Evolutionary conservation across 2,797 vertebrate genomes (phyloP).

Genomic region (Esox lucius): DNA sequence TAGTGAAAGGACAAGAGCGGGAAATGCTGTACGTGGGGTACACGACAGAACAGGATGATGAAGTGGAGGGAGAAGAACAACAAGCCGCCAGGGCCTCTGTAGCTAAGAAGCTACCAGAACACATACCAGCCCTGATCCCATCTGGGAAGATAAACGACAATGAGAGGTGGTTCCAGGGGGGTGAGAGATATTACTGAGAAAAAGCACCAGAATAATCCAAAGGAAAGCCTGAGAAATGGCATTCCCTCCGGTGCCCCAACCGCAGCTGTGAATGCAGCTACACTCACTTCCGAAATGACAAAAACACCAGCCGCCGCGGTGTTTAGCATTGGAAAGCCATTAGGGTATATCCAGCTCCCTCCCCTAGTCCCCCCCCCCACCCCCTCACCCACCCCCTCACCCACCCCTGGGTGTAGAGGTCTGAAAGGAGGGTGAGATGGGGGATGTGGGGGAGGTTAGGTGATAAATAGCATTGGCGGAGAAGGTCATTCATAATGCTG

Average conservation of each 20-base stretch:
- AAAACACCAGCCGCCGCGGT: conserved; percentile 60
- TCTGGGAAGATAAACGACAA: conserved; percentile 60
- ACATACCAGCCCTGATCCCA: conserved; percentile 42
- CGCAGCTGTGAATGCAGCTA: conserved; percentile 11
- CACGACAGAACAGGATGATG: background rate
- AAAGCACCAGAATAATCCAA: conserved; percentile 24
- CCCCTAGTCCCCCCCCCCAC: conserved; percentile 24
- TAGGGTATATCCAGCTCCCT: conserved; percentile 54
- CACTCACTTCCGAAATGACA: conserved; percentile 59
- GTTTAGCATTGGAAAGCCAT: conserved; percentile 78
- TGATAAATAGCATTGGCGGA: conserved; percentile 74
- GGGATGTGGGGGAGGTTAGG: conserved; percentile 49
- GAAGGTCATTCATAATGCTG: conserved; percentile 76
- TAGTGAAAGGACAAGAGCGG: conserved; percentile 3
- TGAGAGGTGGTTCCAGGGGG: conserved; percentile 45
- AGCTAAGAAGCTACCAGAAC: conserved; percentile 24
- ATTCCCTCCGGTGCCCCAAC: conserved; percentile 63
- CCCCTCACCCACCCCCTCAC: conserved; percentile 27
- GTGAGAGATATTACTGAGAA: conserved; percentile 4
- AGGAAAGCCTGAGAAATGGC: conserved; percentile 53
- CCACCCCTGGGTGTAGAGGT: conserved; percentile 53
- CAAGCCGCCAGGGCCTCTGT: conserved; percentile 3
- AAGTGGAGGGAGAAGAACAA: background rate
- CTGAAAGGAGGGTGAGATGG: conserved; percentile 23
- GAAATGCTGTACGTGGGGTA: background rate